Conservation (phyloP, 1,140 invertebrate genomes). For the Drosophila ohnishii region DNA sequence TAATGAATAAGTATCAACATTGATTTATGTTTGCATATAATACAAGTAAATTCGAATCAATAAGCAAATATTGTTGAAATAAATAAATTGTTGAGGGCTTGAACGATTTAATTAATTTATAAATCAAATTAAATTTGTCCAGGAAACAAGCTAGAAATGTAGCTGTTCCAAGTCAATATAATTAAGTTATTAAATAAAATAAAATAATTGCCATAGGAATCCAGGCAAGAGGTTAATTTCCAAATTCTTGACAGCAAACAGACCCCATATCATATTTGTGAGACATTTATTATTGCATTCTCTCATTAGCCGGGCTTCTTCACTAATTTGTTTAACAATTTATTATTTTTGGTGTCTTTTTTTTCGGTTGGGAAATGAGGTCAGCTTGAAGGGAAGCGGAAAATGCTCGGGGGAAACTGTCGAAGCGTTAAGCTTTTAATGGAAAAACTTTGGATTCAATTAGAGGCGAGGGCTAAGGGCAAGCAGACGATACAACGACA, state of each 20-base stretch:
- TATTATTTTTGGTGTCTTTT: constrained; percentile 10
- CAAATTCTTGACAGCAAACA: constrained; percentile 43
- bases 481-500: constrained; percentile 15
- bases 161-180: neutral
- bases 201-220: neutral
- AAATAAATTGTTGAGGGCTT: neutral
- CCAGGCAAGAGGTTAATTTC: constrained; percentile 13
- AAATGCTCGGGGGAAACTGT: constrained; percentile 53
- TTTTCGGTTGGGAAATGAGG: constrained; percentile 53
- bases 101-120: neutral
- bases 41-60: neutral
- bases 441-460: constrained; percentile 59
- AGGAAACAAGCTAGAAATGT: neutral
- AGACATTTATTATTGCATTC: constrained; percentile 43
- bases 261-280: constrained; percentile 53
- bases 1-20: neutral
- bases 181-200: neutral
- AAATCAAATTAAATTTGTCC: neutral
- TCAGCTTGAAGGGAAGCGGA: constrained; percentile 53
- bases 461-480: constrained; percentile 49
- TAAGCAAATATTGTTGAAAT: neutral
- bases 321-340: constrained; percentile 55
- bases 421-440: constrained; percentile 74
- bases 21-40: neutral
- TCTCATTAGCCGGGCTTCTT: constrained; percentile 65